Evolutionary conservation across 1,140 invertebrate species (phyloP), one percentile per base, ranked within the genome.

Genomic region (Argopecten irradians): DNA sequence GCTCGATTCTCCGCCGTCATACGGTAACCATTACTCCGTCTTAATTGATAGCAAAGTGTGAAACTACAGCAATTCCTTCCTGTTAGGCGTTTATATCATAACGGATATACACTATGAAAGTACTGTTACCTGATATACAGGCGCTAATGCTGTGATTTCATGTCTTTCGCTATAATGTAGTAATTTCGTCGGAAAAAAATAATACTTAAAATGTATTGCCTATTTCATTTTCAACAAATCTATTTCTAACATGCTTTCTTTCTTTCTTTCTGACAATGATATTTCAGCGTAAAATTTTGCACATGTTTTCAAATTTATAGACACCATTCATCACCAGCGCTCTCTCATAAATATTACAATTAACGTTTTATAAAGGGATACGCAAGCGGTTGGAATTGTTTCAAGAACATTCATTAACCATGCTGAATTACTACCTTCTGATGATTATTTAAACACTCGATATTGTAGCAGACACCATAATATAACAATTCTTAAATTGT

Each of bases 41-140:
- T 71, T 71, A 71, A 71, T 71, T 71, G 55, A 71, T 71, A 28
- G 55, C 55, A 71, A 71, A 71, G 55, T 71, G 55, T 71, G 55
- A 71, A 71, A 71, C 55, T 71, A 71, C 55, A 71, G 55, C 28
- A 71, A 71, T 71, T 71, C 55, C 19, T 71, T 71, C 55, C 55
- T 71, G 55, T 71, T n/a, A 71, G 16, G 55, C 55, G 19, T n/a
- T 71, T 8, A 71, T 71, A 71, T 71, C 28, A 71, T 28, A 71
- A 16, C 55, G 55, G 8, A 28, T 22, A 5, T 1, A 28, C 2
- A 71, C 1, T n/a, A 2, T 28, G 16, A n/a, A 1, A n/a, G 22
- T 3, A 5, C 1, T 71, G 55, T 5, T 71, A 71, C 55, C 19
- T 71, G 55, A 71, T 71, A 71, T 71, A 71, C 28, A 28, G 55